Conservation (phyloP, 2,797 vertebrate species). For the Aratinga solstitialis region DNA sequence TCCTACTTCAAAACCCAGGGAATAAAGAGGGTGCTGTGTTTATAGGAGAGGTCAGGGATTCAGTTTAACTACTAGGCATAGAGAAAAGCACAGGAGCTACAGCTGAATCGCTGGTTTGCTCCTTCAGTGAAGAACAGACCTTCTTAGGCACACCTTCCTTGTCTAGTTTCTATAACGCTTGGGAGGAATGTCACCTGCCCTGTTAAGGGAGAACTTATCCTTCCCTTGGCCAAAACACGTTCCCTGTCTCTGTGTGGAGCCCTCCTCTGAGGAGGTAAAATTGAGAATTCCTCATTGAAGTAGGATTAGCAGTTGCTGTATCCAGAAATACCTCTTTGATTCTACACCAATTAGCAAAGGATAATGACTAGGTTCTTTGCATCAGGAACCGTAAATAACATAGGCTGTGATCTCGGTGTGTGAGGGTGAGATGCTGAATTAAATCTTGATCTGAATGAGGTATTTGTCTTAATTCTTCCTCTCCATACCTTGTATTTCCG, state of each 20-base stretch:
- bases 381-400: not conserved
- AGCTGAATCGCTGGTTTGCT: not conserved
- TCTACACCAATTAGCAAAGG: constrained; percentile 26
- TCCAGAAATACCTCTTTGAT: constrained; percentile 5
- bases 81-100: not conserved
- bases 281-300: not conserved
- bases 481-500: not conserved
- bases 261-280: not conserved
- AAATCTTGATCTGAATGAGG: not conserved
- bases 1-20: not conserved
- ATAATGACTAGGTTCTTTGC: not conserved
- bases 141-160: not conserved
- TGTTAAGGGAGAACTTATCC: not conserved
- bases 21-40: not conserved
- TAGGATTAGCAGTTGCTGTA: not conserved
- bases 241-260: not conserved
- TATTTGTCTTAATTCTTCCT: not conserved
- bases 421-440: not conserved
- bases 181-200: not conserved
- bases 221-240: not conserved
- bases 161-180: not conserved
- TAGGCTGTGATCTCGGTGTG: not conserved
- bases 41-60: not conserved
- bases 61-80: not conserved
- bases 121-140: not conserved